Conservation (phyloP, 2,888 invertebrate species). For the Ectemnius lituratus region DNA sequence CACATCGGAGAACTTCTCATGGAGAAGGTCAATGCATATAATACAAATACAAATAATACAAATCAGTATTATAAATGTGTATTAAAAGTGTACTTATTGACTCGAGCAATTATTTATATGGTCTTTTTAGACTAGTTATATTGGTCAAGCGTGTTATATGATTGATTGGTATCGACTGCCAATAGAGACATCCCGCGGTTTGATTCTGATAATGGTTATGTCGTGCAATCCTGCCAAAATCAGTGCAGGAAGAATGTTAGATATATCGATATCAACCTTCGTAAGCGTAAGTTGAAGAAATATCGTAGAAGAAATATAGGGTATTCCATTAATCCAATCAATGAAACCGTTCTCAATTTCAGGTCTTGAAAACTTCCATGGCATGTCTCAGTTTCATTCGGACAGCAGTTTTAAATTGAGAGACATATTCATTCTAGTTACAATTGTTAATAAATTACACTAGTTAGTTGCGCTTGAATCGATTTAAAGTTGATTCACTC, state of each 20-base stretch:
- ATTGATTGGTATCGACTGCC: slow-evolving; percentile 61
- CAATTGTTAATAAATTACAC: too few relatives aligned
- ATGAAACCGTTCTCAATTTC: background rate
- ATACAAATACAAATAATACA: too few relatives aligned
- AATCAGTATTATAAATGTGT: background rate
- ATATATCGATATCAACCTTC: slow-evolving; percentile 64
- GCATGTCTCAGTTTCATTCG: slow-evolving; percentile 58
- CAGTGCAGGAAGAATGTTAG: slow-evolving; percentile 64
- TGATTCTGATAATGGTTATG: slow-evolving; percentile 63
- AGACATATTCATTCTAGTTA: background rate
- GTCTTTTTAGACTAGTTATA: slow-evolving; percentile 36
- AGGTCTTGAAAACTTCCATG: slow-evolving; percentile 59
- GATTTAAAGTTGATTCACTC: too few relatives aligned
- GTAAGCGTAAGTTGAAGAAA: slow-evolving; percentile 35
- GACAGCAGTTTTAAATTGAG: slow-evolving; percentile 31
- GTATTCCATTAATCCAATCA: background rate
- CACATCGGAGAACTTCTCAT: slow-evolving; percentile 46
- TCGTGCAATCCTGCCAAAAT: slow-evolving; percentile 63
- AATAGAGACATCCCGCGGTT: slow-evolving; percentile 34
- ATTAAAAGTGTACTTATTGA: background rate
- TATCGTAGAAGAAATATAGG: background rate
- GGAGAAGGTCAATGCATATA: too few relatives aligned
- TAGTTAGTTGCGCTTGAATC: too few relatives aligned
- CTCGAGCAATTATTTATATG: background rate
- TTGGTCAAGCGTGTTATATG: slow-evolving; percentile 53